Evolutionary conservation across 1,140 invertebrate species (phyloP).

Genomic region (Nilaparvata lugens): DNA sequence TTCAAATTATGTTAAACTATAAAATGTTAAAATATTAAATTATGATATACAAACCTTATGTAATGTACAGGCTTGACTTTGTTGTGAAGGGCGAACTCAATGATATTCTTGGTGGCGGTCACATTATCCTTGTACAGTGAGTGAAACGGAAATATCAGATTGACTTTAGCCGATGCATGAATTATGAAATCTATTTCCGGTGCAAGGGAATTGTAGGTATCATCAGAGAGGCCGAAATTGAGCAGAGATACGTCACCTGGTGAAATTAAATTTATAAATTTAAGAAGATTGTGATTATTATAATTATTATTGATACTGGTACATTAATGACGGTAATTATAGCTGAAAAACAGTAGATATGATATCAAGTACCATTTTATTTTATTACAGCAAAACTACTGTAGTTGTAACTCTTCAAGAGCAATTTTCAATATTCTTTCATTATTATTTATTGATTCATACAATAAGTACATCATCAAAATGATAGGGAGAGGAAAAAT

Average conservation of each 20-base stretch:
- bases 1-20: neutral
- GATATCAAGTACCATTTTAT: no score
- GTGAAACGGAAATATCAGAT: slow-evolving; percentile 41
- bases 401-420: no score
- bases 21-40: neutral
- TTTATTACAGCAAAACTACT: no score
- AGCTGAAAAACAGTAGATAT: no score
- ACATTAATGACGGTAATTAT: no score
- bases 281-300: no score
- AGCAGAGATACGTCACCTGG: slow-evolving; percentile 38
- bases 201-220: slow-evolving; percentile 38
- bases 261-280: neutral
- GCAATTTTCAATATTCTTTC: no score
- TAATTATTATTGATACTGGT: no score
- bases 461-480: no score
- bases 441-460: no score
- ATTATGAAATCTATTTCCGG: slow-evolving; percentile 43
- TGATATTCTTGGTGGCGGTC: slow-evolving; percentile 40
- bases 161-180: slow-evolving; percentile 43
- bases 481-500: no score
- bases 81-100: slow-evolving; percentile 39
- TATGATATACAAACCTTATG: slow-evolving; percentile 27
- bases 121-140: slow-evolving; percentile 43
- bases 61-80: slow-evolving; percentile 44
- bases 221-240: slow-evolving; percentile 41